Evolutionary conservation across 2,113 vertebrate genomes (phyloP), one percentile per base, ranked within the genome.

Genomic region (Lasiurus borealis): DNA sequence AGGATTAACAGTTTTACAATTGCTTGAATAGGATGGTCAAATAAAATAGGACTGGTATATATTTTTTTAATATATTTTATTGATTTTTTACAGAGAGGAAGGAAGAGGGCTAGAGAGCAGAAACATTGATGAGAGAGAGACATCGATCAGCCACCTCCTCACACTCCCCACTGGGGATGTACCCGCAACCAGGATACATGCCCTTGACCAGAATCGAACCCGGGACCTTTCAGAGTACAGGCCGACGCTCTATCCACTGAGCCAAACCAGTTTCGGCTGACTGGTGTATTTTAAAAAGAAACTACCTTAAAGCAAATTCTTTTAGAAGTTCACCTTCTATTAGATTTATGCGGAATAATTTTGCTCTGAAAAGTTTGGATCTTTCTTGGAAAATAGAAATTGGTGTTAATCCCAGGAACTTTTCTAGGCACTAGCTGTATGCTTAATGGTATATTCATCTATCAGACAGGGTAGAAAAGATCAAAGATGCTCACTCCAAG

Each of bases 251-350:
- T 40, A 40, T 40, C 40, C 40, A 40, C 40, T 40, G 40, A 40
- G 40, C 40, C 40, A 40, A 40, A 40, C 40, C 40, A 3, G 40
- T 40, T 40, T 40, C 40, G 5, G 40, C 40, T 44, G 31, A 89
- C 75, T 86, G 69, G 27, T 85, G 7, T 59, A 78, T 85, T 91
- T 88, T 89, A 36, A 73, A 81, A 91, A 86, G 62, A 92, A 85
- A 78, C 16, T 44, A 72, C 18, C n/a, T 81, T 87, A 6, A 25
- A 82, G 25, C 52, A 84, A 69, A 93, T 9, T 71, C 14, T 75
- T 44, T 85, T 71, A 62, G 50, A 91, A 48, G 16, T 71, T 44
- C 57, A 11, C 15, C 75, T 14, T 36, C 1, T 85, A 77, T 36
- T 71, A 44, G 27, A 83, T 15, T 69, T 73, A 36, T 78, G 64